phyloP scores from a whole-genome alignment of 2,797 vertebrate species.

The Galago senegalensis region DNA sequence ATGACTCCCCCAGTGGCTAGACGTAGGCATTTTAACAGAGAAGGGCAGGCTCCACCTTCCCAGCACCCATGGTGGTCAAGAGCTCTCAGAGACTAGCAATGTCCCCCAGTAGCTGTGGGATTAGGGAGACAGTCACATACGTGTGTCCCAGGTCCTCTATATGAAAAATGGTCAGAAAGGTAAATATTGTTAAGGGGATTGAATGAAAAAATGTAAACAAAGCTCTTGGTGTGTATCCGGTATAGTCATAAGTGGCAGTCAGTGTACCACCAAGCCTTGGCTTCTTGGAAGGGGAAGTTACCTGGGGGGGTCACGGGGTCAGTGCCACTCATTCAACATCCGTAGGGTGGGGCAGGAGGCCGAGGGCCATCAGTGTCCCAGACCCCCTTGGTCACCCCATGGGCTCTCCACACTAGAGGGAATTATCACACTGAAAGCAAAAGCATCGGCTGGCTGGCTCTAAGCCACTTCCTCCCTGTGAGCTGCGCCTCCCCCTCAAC shows the following conservation, averaged over 20 bases:
- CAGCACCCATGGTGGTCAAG: not conserved
- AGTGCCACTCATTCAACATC: not conserved
- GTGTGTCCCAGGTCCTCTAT: not conserved
- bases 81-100: not conserved
- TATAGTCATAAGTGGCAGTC: not conserved
- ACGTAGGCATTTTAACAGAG: not conserved
- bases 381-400: not conserved
- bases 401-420: not conserved
- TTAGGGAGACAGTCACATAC: not conserved
- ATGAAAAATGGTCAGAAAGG: not conserved
- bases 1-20: too few relatives aligned
- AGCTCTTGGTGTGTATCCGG: not conserved
- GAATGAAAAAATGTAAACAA: not conserved
- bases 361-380: fast-evolving
- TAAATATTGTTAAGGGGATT: not conserved
- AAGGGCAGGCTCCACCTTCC: not conserved
- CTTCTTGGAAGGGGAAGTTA: not conserved
- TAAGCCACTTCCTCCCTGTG: slow-evolving; percentile 60
- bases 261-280: not conserved
- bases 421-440: slow-evolving; percentile 59
- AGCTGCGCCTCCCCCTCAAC: not conserved
- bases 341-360: not conserved
- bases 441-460: not conserved
- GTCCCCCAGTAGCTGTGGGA: not conserved
- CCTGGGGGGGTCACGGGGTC: not conserved